A percentile compares a stretch with the other conserved stretches of the same genome.
Conservation (phyloP, 2,797 vertebrate genomes). For the Ceryle rudis region DNA sequence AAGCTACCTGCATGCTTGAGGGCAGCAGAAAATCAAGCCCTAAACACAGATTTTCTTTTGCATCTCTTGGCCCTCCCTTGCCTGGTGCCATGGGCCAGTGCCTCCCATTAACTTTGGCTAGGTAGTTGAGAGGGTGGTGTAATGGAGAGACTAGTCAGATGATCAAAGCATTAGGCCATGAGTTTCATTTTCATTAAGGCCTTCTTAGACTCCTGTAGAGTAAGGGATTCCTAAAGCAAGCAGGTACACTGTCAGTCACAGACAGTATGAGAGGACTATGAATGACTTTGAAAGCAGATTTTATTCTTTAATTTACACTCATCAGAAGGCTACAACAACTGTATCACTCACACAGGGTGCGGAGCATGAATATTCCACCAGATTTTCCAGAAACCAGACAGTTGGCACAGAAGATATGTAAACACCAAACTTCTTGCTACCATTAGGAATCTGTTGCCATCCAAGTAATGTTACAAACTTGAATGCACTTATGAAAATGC, state of each 20-base stretch:
- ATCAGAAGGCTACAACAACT: slow-evolving; percentile 12
- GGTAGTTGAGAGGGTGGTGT: neutral
- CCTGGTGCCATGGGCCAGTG: fast-evolving
- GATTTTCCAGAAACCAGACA: slow-evolving; percentile 26
- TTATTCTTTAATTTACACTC: slow-evolving; percentile 35
- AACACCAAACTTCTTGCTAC: neutral
- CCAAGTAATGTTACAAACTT: neutral
- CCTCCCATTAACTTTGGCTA: neutral
- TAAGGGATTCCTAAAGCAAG: neutral
- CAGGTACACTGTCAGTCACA: neutral
- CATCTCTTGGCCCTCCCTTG: neutral
- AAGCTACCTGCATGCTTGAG: neutral
- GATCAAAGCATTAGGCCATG: neutral
- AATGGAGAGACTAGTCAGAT: neutral
- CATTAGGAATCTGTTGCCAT: slow-evolving; percentile 12
- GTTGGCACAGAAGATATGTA: neutral
- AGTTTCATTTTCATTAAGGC: slow-evolving; percentile 11
- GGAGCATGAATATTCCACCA: slow-evolving; percentile 38
- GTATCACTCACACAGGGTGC: neutral
- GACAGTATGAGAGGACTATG: neutral
- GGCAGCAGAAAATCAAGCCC: neutral
- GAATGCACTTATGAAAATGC: neutral
- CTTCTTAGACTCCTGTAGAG: neutral
- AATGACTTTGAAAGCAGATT: neutral
- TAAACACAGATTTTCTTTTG: neutral